phyloP scores from a whole-genome alignment of 2,797 vertebrate genomes.

The Tokudaia tokunoshimensis region DNA sequence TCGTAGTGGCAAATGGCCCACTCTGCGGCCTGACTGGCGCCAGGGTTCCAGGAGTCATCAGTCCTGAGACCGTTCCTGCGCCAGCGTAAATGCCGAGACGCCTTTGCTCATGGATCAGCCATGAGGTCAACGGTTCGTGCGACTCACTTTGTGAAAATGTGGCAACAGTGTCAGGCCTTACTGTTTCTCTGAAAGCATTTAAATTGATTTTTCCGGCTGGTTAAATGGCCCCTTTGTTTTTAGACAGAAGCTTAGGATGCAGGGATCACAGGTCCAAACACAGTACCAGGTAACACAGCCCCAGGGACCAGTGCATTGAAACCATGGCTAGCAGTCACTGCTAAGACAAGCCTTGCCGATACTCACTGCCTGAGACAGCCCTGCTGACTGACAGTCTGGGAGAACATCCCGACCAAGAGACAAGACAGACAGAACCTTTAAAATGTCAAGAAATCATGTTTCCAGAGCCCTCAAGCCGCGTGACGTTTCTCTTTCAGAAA shows the following conservation, averaged over 20 bases:
- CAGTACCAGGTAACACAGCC: constrained; percentile 56
- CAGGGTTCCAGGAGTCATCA: constrained; percentile 76
- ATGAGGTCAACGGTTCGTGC: constrained; percentile 79
- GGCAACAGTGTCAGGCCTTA: constrained; percentile 54
- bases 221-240: constrained; percentile 72
- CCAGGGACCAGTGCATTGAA: neutral
- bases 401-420: neutral
- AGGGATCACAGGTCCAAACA: constrained; percentile 37
- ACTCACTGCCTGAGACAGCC: neutral
- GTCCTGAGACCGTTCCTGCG: constrained; percentile 1
- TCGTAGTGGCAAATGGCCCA: constrained; percentile 52
- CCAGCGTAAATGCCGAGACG: constrained; percentile 58
- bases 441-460: neutral
- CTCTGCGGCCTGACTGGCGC: constrained; percentile 72
- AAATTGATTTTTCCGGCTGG: constrained; percentile 80
- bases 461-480: neutral
- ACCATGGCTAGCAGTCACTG: neutral
- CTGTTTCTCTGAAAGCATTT: constrained; percentile 73
- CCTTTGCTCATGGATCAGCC: constrained; percentile 78
- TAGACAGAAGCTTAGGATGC: constrained; percentile 70
- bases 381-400: neutral
- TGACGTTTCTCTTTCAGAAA: neutral
- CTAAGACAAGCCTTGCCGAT: neutral
- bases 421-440: neutral
- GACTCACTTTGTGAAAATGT: constrained; percentile 82